Base-by-base conservation (phyloP, 2,888 invertebrate species). In the Pimpla rufipes region DNA sequence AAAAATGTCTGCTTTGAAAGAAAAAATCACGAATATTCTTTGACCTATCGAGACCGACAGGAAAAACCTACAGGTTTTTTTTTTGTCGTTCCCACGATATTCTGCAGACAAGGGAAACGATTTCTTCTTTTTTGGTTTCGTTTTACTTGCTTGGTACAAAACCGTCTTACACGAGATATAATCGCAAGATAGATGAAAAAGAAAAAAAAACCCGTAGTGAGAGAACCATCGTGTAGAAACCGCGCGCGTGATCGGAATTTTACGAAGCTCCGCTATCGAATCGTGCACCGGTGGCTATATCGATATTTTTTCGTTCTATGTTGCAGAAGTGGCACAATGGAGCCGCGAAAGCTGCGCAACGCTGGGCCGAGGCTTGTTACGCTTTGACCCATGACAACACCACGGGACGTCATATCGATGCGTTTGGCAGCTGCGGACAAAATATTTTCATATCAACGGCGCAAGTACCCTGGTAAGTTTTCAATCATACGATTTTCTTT, bases 371-470 rank as follows among this genome's bases (percentile, higher is more conserved):
- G 79, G 93, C 95, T 86, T 97, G 97, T 89, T 93, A 95, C 87
- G 95, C 96, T 88, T 93, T 97, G 40, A 94, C 94, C 47, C 97
- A 97, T 91, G 97, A 97, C 90, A 95, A 95, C 87, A 94, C 95
- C 0, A 94, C 94, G 23, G 96, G 96, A 79, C 95, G 96, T 81
- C 94, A 95, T 81, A 94, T 96, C 40, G 95, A 96, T 16, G 94
- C 95, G 81, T 96, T 96, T 85, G 97, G 97, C 40, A 93, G 95
- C 37, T 97, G 97, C 90, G 97, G 97, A 1, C 97, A 97, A 92
- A 97, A 97, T 92, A 96, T 97, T 81, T 97, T 97, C 91, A 96
- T 97, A 35, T 95, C 97, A n/a, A 95, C 96, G 1, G 96, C 96
- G 86, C 96, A 96, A 93, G 96, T 97, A 29, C 96, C 97, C 40